Evolutionary conservation across 1,140 invertebrate genomes (phyloP).

Genomic region (Ptiloglossa arizonensis): DNA sequence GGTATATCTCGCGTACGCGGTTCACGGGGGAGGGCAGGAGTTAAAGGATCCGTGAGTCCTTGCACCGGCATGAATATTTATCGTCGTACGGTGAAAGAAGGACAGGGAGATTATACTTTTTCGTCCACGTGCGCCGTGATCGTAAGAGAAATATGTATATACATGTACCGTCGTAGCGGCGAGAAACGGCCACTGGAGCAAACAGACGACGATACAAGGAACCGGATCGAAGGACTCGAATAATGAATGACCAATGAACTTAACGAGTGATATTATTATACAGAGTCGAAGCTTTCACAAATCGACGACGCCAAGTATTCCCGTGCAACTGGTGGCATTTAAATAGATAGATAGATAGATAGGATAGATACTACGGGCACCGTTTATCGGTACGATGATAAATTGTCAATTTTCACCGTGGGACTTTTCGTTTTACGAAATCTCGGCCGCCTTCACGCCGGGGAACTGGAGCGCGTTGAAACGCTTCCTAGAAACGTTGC

Average conservation of each 20-base stretch:
- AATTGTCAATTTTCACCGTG: neutral
- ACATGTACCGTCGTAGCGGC: too few species aligned
- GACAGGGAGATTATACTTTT: too few species aligned
- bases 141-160: too few species aligned
- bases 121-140: too few species aligned
- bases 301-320: constrained; percentile 14
- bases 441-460: too few species aligned
- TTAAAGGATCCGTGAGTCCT: constrained; percentile 27
- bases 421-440: neutral
- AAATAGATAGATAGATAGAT: too few species aligned
- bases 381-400: neutral
- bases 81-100: too few species aligned
- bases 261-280: constrained; percentile 4
- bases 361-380: too few species aligned
- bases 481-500: constrained; percentile 42
- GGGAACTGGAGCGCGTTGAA: constrained; percentile 4
- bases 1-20: constrained; percentile 29
- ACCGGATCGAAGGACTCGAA: neutral
- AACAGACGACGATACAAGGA: neutral
- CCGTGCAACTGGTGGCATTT: constrained; percentile 31
- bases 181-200: too few species aligned
- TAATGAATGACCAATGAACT: constrained; percentile 24
- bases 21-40: neutral
- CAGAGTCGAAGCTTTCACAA: constrained; percentile 35
- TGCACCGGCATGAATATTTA: constrained; percentile 48